These are phyloP conservation scores for Drosophila mojavensis DNA, from an alignment of 1,140 invertebrate species.

Conservation along the genomic window DNA sequence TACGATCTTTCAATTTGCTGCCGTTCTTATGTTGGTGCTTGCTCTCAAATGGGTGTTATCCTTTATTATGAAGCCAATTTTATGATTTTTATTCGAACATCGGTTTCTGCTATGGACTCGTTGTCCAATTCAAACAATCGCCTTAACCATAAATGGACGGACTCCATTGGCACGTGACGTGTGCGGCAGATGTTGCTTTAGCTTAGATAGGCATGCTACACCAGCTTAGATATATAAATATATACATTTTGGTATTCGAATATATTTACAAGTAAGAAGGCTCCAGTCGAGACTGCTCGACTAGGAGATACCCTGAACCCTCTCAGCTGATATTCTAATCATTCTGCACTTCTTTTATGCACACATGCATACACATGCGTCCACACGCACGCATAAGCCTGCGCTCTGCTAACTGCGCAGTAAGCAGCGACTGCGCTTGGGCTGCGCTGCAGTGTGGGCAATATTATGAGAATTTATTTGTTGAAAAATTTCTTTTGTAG, in stretches of 20 bases:
- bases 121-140: conserved; percentile 1
- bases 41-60: conserved; percentile 42
- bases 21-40: conserved; percentile 27
- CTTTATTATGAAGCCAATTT: conserved; percentile 22
- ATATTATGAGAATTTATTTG: no score
- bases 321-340: no score
- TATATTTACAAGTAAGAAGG: conserved; percentile 33
- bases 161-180: conserved; percentile 62
- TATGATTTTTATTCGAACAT: conserved; percentile 32
- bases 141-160: conserved; percentile 14
- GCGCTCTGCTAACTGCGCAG: no score
- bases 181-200: conserved; percentile 49
- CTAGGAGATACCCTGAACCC: no score
- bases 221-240: not conserved
- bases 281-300: no score
- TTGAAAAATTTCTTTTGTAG: no score
- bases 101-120: conserved; percentile 13
- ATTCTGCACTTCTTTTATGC: no score
- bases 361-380: no score
- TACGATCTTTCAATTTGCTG: conserved; percentile 50
- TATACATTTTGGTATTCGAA: conserved; percentile 20
- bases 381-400: no score
- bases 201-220: conserved; percentile 7
- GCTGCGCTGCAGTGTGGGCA: no score
- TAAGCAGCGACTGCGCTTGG: no score